A percentile compares a stretch with the other conserved stretches of the same genome.
Conservation (phyloP, 2,797 vertebrate genomes). For the Microcaecilia unicolor region DNA sequence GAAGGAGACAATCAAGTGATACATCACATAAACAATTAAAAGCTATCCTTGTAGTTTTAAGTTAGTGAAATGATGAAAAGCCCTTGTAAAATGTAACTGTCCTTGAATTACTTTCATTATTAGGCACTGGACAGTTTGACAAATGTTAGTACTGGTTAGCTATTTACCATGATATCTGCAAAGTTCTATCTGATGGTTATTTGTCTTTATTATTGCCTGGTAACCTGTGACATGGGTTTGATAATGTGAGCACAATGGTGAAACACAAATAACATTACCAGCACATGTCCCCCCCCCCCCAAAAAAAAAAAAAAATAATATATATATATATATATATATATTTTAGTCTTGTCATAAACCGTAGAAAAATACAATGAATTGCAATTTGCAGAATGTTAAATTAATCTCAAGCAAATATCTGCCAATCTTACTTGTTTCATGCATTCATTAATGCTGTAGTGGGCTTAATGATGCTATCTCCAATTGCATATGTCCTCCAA, state of each 20-base stretch:
- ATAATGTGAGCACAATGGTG: conserved; percentile 25
- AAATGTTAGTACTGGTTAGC: conserved; percentile 32
- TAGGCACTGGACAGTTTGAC: conserved; percentile 28
- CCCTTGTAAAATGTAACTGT: conserved; percentile 16
- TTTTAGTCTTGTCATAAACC: neutral
- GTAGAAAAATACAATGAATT: conserved; percentile 1
- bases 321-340: too few species aligned
- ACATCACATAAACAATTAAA: conserved; percentile 50
- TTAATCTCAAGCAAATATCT: conserved; percentile 5
- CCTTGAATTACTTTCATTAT: conserved; percentile 36
- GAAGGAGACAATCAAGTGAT: conserved; percentile 33
- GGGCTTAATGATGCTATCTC: neutral
- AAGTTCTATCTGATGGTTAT: conserved; percentile 22
- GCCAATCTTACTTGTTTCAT: neutral
- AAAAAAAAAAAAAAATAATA: conserved; percentile 19
- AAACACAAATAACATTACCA: conserved; percentile 24
- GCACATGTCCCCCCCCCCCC: conserved; percentile 23
- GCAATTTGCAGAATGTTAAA: neutral
- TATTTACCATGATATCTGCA: conserved; percentile 26
- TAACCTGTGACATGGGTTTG: conserved; percentile 22
- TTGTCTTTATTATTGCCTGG: conserved; percentile 46
- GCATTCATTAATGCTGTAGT: neutral
- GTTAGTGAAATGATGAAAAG: conserved; percentile 30
- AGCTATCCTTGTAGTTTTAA: conserved; percentile 21
- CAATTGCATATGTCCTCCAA: too few species aligned